phyloP scores from a whole-genome alignment of 2,888 invertebrate genomes.

The Lagria hirta region DNA sequence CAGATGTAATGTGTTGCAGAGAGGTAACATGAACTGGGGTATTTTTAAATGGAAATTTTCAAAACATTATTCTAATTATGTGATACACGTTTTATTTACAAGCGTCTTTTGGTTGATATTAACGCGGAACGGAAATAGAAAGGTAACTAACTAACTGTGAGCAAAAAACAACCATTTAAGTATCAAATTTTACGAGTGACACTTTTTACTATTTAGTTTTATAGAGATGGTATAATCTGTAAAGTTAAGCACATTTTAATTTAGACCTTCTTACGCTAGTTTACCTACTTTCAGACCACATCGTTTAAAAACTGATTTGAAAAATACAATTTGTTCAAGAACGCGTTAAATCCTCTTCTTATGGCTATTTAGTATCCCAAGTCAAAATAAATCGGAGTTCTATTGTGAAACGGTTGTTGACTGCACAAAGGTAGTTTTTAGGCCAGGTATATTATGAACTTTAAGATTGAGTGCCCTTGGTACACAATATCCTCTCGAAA shows the following conservation, averaged over 20 bases:
- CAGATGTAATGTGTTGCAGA: conserved; percentile 6
- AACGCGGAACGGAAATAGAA: too few relatives aligned
- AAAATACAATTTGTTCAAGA: conserved; percentile 16
- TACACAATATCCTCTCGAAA: conserved; percentile 33
- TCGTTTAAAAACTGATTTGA: conserved; percentile 11
- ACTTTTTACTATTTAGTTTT: too few relatives aligned
- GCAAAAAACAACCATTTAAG: too few relatives aligned
- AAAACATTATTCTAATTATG: conserved; percentile 19
- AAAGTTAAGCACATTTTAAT: too few relatives aligned
- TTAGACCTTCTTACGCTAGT: too few relatives aligned
- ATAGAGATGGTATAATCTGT: too few relatives aligned
- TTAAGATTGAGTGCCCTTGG: conserved; percentile 34
- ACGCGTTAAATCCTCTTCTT: conserved; percentile 16
- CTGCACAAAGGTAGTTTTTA: conserved; percentile 26
- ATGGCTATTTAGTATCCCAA: conserved; percentile 25
- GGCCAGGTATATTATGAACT: conserved; percentile 31
- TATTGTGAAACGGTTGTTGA: conserved; percentile 18
- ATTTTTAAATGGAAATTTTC: conserved; percentile 20
- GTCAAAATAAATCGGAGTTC: conserved; percentile 27
- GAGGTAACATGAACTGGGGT: conserved; percentile 14
- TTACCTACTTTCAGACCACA: too few relatives aligned
- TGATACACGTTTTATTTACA: too few relatives aligned
- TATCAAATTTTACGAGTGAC: too few relatives aligned
- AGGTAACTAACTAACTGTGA: too few relatives aligned
- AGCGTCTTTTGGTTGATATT: too few relatives aligned